Conservation (phyloP, 2,113 vertebrate genomes). For the Egretta garzetta region DNA sequence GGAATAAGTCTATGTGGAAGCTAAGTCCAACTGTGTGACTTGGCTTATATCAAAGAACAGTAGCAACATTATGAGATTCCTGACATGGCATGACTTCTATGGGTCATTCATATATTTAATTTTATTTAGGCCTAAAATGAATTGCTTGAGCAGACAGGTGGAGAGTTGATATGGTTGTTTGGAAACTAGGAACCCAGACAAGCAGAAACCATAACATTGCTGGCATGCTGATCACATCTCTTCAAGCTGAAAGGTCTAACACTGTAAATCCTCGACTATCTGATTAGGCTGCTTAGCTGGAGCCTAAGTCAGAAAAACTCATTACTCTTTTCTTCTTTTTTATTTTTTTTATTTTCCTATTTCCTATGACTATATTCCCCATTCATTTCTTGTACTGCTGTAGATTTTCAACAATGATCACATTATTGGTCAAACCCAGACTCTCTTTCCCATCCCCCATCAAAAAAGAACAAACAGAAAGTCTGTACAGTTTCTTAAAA, state of each 20-base stretch:
- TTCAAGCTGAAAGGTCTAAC: background rate
- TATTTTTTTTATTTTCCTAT: background rate
- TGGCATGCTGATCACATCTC: background rate
- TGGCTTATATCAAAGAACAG: background rate
- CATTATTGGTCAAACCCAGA: constrained; percentile 42
- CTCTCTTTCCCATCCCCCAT: background rate
- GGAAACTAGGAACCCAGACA: background rate
- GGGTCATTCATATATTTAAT: background rate
- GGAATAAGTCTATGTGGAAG: background rate
- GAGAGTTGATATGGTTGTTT: background rate
- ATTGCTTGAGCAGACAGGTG: background rate
- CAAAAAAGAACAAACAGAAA: constrained; percentile 23
- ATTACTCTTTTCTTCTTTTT: background rate
- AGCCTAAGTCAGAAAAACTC: constrained; percentile 29
- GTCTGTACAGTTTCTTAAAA: constrained; percentile 29
- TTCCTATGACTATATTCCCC: background rate
- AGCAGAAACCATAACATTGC: background rate
- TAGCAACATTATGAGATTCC: background rate
- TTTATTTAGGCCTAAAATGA: background rate
- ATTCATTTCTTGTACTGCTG: constrained; percentile 29
- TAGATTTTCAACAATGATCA: constrained; percentile 49
- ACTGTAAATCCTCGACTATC: background rate
- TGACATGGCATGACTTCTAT: background rate
- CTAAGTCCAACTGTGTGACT: background rate
- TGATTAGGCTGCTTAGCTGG: background rate